These are phyloP conservation scores for Caenorhabditis sp. DNA, from an alignment of 2,888 invertebrate genomes.

Conservation along the genomic window DNA sequence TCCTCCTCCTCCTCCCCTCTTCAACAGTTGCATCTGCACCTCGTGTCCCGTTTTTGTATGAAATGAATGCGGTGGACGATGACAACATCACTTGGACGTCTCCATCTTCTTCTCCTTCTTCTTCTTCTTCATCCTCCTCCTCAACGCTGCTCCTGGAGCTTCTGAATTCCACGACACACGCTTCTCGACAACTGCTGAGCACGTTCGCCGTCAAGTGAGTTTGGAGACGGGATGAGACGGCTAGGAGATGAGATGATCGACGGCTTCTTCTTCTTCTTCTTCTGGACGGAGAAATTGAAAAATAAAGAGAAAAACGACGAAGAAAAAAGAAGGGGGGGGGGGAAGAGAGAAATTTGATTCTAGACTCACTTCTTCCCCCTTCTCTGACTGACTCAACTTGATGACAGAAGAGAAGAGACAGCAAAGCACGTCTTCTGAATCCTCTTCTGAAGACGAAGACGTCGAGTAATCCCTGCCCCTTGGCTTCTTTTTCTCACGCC, in stretches of 20 bases:
- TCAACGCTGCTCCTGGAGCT: conserved; percentile 2
- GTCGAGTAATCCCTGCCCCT: conserved; percentile 13
- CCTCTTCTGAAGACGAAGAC: background rate
- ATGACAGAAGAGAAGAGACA: background rate
- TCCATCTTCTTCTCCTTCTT: too few relatives aligned
- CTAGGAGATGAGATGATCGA: too few relatives aligned
- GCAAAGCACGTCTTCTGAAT: conserved; percentile 26
- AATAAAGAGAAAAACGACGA: too few relatives aligned
- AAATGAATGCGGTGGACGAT: conserved; percentile 40
- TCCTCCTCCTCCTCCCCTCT: conserved; percentile 2
- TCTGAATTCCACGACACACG: conserved; percentile 2
- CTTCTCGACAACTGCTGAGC: too few relatives aligned
- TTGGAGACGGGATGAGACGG: background rate
- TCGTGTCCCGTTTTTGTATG: background rate
- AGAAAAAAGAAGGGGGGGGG: background rate
- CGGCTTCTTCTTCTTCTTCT: too few relatives aligned
- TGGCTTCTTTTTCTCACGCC: conserved; percentile 12
- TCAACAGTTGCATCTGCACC: too few relatives aligned
- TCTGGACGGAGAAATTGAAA: too few relatives aligned
- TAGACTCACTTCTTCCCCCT: conserved; percentile 13
- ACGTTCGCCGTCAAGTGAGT: too few relatives aligned
- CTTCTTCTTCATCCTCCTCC: too few relatives aligned
- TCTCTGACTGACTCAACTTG: background rate
- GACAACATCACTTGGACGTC: conserved; percentile 31
- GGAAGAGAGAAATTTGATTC: conserved; percentile 46